Evolutionary conservation across 2,113 vertebrate species (phyloP), one percentile per base, ranked within the genome.

Genomic region (Lophotis ruficrista): DNA sequence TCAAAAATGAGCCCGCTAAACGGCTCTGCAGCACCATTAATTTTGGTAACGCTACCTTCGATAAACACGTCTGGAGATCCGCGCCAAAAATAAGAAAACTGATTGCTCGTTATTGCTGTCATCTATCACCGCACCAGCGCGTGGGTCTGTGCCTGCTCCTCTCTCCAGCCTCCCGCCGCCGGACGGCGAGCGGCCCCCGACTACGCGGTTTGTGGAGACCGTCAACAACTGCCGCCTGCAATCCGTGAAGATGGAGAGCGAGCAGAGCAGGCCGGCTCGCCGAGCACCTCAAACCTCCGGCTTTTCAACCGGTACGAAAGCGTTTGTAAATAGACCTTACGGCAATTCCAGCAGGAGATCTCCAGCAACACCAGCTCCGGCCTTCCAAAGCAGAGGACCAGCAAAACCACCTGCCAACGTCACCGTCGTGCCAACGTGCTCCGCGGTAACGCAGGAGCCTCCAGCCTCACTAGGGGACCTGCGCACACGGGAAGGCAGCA

Each of bases 201-300:
- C 93, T 25, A 19, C 8, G 0, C 4, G 4, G 2, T 6, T 57
- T 64, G 24, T 47, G 85, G n/a, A 90, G 86, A 41, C 89, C 92
- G 50, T 84, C 90, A 95, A 47, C 94, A 89, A 10, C 96, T 91
- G 94, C 94, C 92, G 70, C 87, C 70, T 12, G 60, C 51, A 95
- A 93, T 93, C 93, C 48, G 14, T 0, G 31, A 0, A 28, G 65
- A 90, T 50, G 37, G 10, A 71, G 76, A 0, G 25, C 0, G 24
- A 38, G 79, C 73, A 45, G 54, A 93, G 81, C 87, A 76, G 91
- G 31, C 2, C n/a, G 5, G 41, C 3, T 13, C 8, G 37, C 73
- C 0, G 3, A 79, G 62, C 1, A 2, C 31, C 80, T 47, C 66
- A 3, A 0, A 43, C 2, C 45, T 11, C 47, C 10, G 4, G 15